Percentiles rank a stretch among this genome's conserved stretches.
Conservation (phyloP, 2,888 invertebrate genomes). For the Platerodrilus igneus region DNA sequence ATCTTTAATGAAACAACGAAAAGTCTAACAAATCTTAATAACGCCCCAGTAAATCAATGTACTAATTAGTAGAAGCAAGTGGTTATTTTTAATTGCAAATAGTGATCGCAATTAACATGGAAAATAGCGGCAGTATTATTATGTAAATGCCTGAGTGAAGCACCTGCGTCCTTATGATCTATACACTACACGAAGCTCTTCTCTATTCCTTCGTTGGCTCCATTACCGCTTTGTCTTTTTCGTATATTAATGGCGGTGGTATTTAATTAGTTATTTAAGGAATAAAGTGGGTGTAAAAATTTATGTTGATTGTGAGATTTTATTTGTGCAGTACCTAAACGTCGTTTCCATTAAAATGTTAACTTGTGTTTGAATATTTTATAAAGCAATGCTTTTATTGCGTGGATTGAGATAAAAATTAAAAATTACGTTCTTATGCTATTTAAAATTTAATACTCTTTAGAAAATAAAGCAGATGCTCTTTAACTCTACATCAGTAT, state of each 20-base stretch:
- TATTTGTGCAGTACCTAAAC: too few relatives aligned
- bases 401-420: too few relatives aligned
- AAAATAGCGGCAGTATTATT: slow-evolving; percentile 25
- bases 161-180: slow-evolving; percentile 24
- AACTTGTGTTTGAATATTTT: too few relatives aligned
- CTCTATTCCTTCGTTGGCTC: slow-evolving; percentile 17
- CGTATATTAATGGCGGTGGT: too few relatives aligned
- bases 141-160: slow-evolving; percentile 22
- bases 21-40: slow-evolving; percentile 28
- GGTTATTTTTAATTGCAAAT: slow-evolving; percentile 37
- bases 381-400: too few relatives aligned
- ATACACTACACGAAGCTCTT: slow-evolving; percentile 18
- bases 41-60: slow-evolving; percentile 31
- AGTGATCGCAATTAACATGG: slow-evolving; percentile 35
- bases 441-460: too few relatives aligned
- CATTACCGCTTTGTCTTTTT: slow-evolving; percentile 18
- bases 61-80: slow-evolving; percentile 30
- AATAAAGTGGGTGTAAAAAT: too few relatives aligned
- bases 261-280: slow-evolving; percentile 22
- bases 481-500: too few relatives aligned
- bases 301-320: too few relatives aligned
- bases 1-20: slow-evolving; percentile 26
- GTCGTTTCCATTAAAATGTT: too few relatives aligned
- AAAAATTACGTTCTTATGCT: too few relatives aligned
- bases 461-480: too few relatives aligned